phyloP scores from a whole-genome alignment of 1,140 invertebrate species.

The Pogonomyrmex californicus region DNA sequence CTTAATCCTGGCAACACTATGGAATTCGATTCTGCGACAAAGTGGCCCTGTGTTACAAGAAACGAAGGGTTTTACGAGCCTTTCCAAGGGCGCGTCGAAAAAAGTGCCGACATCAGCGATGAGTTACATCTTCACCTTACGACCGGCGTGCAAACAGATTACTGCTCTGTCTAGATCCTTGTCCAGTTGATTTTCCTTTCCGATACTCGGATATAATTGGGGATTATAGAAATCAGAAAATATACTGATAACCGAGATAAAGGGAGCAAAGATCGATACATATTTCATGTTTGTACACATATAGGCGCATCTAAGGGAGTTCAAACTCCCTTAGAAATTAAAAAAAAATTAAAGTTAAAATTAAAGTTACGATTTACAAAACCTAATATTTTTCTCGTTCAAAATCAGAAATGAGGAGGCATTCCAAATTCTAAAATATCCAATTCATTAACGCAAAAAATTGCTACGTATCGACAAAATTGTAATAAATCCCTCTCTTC shows the following conservation, averaged over 20 bases:
- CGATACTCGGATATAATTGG: slow-evolving; percentile 10
- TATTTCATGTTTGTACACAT: slow-evolving; percentile 43
- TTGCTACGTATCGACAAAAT: too few species aligned
- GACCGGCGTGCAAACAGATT: slow-evolving; percentile 1
- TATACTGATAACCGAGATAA: neutral
- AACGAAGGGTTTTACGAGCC: slow-evolving; percentile 40
- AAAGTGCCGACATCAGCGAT: slow-evolving; percentile 10
- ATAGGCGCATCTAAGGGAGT: too few species aligned
- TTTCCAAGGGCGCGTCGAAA: neutral
- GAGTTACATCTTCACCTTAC: slow-evolving; percentile 29
- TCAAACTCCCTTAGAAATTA: too few species aligned
- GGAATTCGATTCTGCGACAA: slow-evolving; percentile 28
- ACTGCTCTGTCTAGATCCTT: neutral
- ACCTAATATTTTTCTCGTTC: too few species aligned
- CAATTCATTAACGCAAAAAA: too few species aligned
- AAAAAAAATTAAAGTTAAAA: too few species aligned
- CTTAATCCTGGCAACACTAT: slow-evolving; percentile 20
- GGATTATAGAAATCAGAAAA: neutral
- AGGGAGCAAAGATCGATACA: neutral
- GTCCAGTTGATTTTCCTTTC: neutral
- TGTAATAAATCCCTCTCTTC: too few species aligned
- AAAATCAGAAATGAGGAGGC: too few species aligned
- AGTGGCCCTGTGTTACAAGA: slow-evolving; percentile 5
- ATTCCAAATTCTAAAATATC: too few species aligned
- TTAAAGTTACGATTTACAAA: too few species aligned